A percentile compares a stretch with the other conserved stretches of the same genome.
phyloP scores from a whole-genome alignment of 2,113 vertebrate species.

The Gadus macrocephalus region DNA sequence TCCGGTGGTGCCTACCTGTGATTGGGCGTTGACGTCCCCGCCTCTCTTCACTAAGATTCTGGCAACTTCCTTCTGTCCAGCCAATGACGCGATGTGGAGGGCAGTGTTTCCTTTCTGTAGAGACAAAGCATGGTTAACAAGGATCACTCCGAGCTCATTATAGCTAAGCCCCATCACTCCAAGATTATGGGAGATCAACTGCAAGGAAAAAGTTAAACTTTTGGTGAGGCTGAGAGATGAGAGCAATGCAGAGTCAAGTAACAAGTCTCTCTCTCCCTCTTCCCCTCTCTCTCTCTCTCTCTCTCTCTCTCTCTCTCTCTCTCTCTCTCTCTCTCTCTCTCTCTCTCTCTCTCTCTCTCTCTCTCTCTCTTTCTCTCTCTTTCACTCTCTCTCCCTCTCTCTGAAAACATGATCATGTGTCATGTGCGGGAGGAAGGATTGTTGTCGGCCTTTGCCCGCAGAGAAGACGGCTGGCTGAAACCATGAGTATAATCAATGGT shows the following conservation, averaged over 20 bases:
- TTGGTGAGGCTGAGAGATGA: conserved; percentile 16
- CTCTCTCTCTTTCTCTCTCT: too few species aligned
- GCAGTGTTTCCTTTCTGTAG: conserved; percentile 97
- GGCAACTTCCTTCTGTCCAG: conserved; percentile 90
- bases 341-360: too few species aligned
- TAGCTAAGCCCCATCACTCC: not conserved
- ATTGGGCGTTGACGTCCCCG: conserved; percentile 91
- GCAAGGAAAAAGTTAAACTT: conserved; percentile 32
- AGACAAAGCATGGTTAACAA: not conserved
- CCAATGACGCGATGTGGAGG: conserved; percentile 92
- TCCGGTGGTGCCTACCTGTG: conserved; percentile 78
- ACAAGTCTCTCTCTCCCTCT: conserved; percentile 9
- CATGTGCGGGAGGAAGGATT: too few species aligned
- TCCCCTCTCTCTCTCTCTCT: conserved; percentile 3
- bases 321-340: too few species aligned
- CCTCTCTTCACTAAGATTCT: conserved; percentile 88
- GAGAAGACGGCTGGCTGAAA: too few species aligned
- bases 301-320: not conserved
- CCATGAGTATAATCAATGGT: too few species aligned
- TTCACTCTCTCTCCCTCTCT: too few species aligned
- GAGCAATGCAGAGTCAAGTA: conserved; percentile 23
- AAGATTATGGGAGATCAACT: conserved; percentile 5
- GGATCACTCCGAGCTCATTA: not conserved
- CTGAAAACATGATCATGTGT: too few species aligned
- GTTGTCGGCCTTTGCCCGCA: too few species aligned